phyloP scores from a whole-genome alignment of 1,140 invertebrate species.

The Monochamus saltuarius region DNA sequence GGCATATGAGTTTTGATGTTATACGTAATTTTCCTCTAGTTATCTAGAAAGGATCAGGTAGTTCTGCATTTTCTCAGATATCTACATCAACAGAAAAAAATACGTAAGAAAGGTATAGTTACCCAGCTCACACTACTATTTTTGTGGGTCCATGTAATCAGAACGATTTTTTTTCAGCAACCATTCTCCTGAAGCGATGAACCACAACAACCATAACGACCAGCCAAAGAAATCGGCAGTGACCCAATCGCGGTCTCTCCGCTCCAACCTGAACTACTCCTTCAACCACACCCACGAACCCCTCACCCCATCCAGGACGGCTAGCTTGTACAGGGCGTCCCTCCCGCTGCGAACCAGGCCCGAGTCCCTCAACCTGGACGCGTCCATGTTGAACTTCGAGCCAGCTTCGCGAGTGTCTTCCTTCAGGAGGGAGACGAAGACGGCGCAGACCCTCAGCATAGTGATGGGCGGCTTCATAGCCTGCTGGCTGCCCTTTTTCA shows the following conservation, averaged over 20 bases:
- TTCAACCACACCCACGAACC: constrained; percentile 36
- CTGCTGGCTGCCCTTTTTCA: constrained; percentile 89
- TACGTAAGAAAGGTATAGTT: too few relatives aligned
- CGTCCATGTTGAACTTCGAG: constrained; percentile 46
- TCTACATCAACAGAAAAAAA: too few relatives aligned
- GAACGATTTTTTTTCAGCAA: constrained; percentile 19
- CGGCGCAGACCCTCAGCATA: constrained; percentile 85
- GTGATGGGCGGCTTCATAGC: constrained; percentile 90
- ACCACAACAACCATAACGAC: constrained; percentile 22
- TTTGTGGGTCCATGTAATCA: too few relatives aligned
- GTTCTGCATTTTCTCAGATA: too few relatives aligned
- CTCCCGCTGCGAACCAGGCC: constrained; percentile 37
- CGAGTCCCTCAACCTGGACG: constrained; percentile 44
- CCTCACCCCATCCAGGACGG: constrained; percentile 28
- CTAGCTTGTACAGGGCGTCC: constrained; percentile 40
- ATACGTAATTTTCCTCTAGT: too few relatives aligned
- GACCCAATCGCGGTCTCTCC: constrained; percentile 15
- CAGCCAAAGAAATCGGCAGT: constrained; percentile 13
- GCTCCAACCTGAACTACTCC: constrained; percentile 40
- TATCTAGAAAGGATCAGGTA: too few relatives aligned
- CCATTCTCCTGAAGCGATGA: constrained; percentile 27
- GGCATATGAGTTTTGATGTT: too few relatives aligned
- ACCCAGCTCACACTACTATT: too few relatives aligned
- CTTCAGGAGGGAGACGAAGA: constrained; percentile 76
- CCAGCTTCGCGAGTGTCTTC: constrained; percentile 61